A percentile compares a stretch with the other conserved stretches of the same genome.
Evolutionary conservation across 2,113 vertebrate species (phyloP).

Genomic region (Gavialis gangeticus): DNA sequence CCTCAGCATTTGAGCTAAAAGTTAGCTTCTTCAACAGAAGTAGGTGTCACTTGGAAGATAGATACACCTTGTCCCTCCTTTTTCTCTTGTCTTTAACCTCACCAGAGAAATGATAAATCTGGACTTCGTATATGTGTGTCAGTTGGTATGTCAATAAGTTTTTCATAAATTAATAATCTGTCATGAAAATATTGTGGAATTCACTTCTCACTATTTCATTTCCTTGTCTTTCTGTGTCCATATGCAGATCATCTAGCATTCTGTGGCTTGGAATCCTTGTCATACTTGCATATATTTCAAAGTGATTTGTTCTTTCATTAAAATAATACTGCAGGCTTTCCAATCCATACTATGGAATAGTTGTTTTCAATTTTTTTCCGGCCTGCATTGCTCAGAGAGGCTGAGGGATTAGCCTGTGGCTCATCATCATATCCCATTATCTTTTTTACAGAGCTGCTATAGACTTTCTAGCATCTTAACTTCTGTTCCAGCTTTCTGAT

Average conservation of each 20-base stretch:
- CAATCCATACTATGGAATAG: background rate
- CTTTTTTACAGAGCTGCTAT: background rate
- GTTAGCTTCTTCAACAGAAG: background rate
- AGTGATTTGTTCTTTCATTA: background rate
- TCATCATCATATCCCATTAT: background rate
- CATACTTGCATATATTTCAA: background rate
- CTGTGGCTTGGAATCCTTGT: background rate
- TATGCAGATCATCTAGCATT: background rate
- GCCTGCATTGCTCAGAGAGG: background rate
- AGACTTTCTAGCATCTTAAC: background rate
- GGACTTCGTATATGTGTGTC: too few relatives aligned
- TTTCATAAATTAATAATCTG: background rate
- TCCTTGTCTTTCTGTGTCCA: rapidly evolving
- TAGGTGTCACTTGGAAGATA: background rate
- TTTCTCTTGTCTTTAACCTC: background rate
- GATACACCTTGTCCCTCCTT: background rate
- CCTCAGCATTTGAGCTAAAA: background rate
- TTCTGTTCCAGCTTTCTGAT: background rate
- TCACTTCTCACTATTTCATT: background rate
- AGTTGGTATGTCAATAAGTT: too few relatives aligned
- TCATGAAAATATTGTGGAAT: background rate
- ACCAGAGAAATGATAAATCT: background rate
- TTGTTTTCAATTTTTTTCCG: background rate
- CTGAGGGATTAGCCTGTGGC: background rate
- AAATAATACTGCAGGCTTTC: background rate